These are phyloP conservation scores for Mus spicilegus DNA, from an alignment of 2,113 vertebrate genomes.

Conservation along the genomic window DNA sequence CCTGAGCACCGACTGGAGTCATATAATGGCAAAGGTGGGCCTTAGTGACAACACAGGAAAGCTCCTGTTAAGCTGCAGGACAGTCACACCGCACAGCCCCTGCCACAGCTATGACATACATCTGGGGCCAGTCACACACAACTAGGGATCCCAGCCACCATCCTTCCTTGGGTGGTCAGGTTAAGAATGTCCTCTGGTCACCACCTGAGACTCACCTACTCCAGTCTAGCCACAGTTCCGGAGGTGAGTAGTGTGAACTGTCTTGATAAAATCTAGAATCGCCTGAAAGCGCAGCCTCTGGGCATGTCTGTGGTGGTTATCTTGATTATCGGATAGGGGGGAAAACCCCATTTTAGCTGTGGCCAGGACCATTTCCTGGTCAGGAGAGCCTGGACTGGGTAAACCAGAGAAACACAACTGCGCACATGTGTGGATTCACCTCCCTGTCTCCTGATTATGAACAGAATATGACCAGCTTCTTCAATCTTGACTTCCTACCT, in stretches of 20 bases:
- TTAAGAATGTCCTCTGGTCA: not conserved
- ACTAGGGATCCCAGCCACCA: not conserved
- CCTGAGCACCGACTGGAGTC: not conserved
- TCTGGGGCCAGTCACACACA: not conserved
- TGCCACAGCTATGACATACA: fast-evolving
- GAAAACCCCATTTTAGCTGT: not conserved
- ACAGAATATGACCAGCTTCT: not conserved
- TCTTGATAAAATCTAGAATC: not conserved
- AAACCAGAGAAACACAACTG: not conserved
- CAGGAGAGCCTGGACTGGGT: too few species aligned
- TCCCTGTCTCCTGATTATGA: not conserved
- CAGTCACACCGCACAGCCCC: not conserved
- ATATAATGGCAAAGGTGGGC: not conserved
- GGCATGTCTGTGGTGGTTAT: not conserved
- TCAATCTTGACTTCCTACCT: not conserved
- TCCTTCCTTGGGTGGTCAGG: not conserved
- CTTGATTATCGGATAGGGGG: not conserved
- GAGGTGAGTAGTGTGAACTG: not conserved
- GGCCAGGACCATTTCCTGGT: not conserved
- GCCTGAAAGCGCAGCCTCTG: not conserved
- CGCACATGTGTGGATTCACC: not conserved
- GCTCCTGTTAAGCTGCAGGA: not conserved
- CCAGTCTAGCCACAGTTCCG: not conserved
- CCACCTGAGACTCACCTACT: not conserved
- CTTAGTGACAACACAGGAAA: not conserved